Base-by-base conservation (phyloP, 2,113 vertebrate species). In the Chelonoidis abingdonii region DNA sequence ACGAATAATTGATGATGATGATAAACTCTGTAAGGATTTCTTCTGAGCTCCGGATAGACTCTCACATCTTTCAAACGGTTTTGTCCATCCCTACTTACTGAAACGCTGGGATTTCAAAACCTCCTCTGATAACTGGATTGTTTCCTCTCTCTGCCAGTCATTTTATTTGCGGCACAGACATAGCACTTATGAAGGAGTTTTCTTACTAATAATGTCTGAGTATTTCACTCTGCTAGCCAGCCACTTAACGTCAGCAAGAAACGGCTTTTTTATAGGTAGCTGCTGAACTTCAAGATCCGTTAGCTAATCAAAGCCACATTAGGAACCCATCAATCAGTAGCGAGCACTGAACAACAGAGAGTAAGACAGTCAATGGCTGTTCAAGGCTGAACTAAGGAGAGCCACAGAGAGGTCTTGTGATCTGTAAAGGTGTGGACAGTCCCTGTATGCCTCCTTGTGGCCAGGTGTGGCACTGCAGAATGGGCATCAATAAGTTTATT, bases 271-370 rank as follows among this genome's bases (percentile, higher is more conserved):
- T 41, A 38, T 62, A 35, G 62, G 80, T 75, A 93, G 88, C 49
- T 19, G 57, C 41, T 62, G 90, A 80, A 92, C 72, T 56, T 62
- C 52, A 22, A 92, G 83, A 82, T 52, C 52, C 6, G 47, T 83
- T 84, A 38, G 89, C 87, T 94, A 96, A 94, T 92, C 86, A 90
- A 94, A 90, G 82, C 83, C 96, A 92, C 50, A 96, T 95, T 94
- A 93, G 85, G 82, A 96, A 83, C 41, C 76, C 80, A 82, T 93
- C 93, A 94, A 95, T 96, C 90, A 90, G 76, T 2, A 86, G 10
- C 0, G 2, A 94, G 49, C 78, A 80, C 80, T 38, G 75, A 93
- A 54, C 78, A 90, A 50, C 12, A 25, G 14, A 78, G 5, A 91
- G 41, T 72, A 56, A 9, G 56, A 52, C 65, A 65, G 10, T 84